Conservation (phyloP, 2,888 invertebrate genomes). For the Volucella zonaria region DNA sequence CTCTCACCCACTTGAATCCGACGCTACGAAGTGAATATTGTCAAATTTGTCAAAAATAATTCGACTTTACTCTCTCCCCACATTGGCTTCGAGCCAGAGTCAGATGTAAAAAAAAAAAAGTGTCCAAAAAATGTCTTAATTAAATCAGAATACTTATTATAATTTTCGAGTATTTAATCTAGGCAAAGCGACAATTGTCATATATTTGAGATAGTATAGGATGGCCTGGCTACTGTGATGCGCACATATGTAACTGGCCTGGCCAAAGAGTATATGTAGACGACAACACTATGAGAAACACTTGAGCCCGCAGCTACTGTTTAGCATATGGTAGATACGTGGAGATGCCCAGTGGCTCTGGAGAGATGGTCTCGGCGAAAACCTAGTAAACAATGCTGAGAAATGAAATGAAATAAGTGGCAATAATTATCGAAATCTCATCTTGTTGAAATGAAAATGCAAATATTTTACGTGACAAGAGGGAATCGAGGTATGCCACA, state of each 20-base stretch:
- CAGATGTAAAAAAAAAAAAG: constrained; percentile 1
- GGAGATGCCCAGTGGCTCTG: constrained; percentile 25
- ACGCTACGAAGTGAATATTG: constrained; percentile 55
- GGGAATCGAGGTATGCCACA: constrained; percentile 39
- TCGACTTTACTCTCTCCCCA: constrained; percentile 1
- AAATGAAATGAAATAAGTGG: constrained; percentile 78
- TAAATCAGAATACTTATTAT: constrained; percentile 63
- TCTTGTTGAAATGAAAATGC: constrained; percentile 71
- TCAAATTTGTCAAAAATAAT: constrained; percentile 67
- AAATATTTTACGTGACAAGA: constrained; percentile 57
- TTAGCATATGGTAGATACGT: constrained; percentile 49
- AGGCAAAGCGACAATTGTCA: constrained; percentile 67
- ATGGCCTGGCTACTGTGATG: constrained; percentile 39
- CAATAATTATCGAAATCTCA: constrained; percentile 80
- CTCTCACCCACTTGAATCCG: constrained; percentile 34
- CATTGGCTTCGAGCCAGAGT: constrained; percentile 2
- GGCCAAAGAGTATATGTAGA: constrained; percentile 56
- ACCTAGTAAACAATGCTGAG: constrained; percentile 64
- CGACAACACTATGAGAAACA: constrained; percentile 65
- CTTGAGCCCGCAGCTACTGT: constrained; percentile 69
- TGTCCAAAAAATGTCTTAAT: constrained; percentile 30
- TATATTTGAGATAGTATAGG: constrained; percentile 17
- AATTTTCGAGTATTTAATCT: constrained; percentile 71
- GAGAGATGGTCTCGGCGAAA: constrained; percentile 31
- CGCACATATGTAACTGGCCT: constrained; percentile 46